phyloP scores from a whole-genome alignment of 1,140 invertebrate species.

The Drosophila bifasciata region DNA sequence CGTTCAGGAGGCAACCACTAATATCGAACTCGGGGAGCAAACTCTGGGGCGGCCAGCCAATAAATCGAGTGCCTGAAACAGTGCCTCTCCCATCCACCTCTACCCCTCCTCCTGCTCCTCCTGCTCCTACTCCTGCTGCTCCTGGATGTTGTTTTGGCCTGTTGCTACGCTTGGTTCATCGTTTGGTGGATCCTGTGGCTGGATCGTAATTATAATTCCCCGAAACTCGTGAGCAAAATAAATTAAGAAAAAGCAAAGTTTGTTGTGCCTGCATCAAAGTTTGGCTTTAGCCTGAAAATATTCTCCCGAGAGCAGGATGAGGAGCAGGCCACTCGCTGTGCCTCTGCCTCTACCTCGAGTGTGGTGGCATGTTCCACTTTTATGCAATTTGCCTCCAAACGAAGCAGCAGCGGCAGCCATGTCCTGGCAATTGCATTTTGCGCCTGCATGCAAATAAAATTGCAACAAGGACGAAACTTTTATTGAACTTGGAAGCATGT shows the following conservation, averaged over 20 bases:
- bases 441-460: conserved; percentile 76
- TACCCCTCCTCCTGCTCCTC: too few relatives aligned
- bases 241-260: conserved; percentile 82
- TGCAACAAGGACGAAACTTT: conserved; percentile 75
- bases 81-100: too few relatives aligned
- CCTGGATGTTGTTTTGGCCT: background rate
- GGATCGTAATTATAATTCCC: conserved; percentile 71
- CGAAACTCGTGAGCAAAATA: conserved; percentile 76
- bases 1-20: conserved; percentile 62
- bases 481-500: conserved; percentile 78
- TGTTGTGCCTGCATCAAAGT: conserved; percentile 42
- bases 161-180: conserved; percentile 16
- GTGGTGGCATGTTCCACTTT: conserved; percentile 33
- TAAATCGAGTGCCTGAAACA: conserved; percentile 59
- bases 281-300: conserved; percentile 31
- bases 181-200: conserved; percentile 34
- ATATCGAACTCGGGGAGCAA: conserved; percentile 63
- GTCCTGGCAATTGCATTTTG: conserved; percentile 73
- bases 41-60: conserved; percentile 53
- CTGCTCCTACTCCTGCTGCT: background rate
- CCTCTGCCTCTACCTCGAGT: background rate
- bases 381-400: conserved; percentile 41
- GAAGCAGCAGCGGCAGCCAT: conserved; percentile 36
- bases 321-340: background rate
- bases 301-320: conserved; percentile 9